These are phyloP conservation scores for Potamilus streckersoni DNA, from an alignment of 1,140 invertebrate species.

Conservation along the genomic window DNA sequence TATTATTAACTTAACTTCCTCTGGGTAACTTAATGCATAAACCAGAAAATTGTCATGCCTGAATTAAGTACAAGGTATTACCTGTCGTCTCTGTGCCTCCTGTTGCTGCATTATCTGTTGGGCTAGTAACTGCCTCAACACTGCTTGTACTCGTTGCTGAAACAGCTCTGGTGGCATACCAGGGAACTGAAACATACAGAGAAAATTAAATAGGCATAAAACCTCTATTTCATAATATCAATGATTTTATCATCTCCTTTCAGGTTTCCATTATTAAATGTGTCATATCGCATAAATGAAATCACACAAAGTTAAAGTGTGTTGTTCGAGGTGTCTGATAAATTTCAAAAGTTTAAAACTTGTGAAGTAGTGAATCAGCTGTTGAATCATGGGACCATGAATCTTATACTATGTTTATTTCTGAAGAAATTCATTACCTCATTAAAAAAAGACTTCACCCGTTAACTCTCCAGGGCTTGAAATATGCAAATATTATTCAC, in stretches of 20 bases:
- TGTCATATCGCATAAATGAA: not conserved
- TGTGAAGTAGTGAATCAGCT: too few species aligned
- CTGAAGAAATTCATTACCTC: too few species aligned
- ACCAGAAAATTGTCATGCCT: too few species aligned
- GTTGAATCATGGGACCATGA: too few species aligned
- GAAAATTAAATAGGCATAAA: conserved; percentile 1
- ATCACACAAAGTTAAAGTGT: not conserved
- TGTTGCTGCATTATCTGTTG: conserved; percentile 50
- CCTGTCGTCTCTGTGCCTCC: conserved; percentile 43
- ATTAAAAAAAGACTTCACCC: too few species aligned
- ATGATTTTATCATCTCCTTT: not conserved
- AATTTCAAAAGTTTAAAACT: not conserved
- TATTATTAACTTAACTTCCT: too few species aligned
- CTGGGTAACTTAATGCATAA: too few species aligned
- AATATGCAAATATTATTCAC: too few species aligned
- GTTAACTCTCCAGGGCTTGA: too few species aligned
- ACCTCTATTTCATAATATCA: conserved; percentile 6
- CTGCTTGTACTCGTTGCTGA: conserved; percentile 43
- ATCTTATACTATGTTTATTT: too few species aligned
- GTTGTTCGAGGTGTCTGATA: not conserved
- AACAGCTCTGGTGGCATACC: conserved; percentile 44
- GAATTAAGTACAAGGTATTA: not conserved
- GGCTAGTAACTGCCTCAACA: conserved; percentile 43
- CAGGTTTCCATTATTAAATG: not conserved
- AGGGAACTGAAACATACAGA: conserved; percentile 40